phyloP scores from a whole-genome alignment of 2,797 vertebrate species.

The Tiaroga cobitis region DNA sequence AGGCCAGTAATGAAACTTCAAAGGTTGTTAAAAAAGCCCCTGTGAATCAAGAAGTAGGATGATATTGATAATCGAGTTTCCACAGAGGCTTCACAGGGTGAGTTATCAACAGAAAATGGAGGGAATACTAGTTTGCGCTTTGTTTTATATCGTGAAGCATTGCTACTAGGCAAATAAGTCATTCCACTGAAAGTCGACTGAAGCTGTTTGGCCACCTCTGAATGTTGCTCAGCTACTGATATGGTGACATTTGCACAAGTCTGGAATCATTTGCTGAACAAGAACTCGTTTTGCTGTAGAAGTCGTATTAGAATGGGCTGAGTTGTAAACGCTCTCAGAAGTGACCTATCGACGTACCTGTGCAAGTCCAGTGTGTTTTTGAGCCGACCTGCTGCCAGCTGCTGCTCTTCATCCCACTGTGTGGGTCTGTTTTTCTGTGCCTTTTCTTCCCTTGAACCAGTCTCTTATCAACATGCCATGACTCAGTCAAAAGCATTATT shows the following conservation, averaged over 20 bases:
- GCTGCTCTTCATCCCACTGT: constrained; percentile 65
- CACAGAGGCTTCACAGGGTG: constrained; percentile 60
- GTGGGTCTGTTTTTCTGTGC: constrained; percentile 81
- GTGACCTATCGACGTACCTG: constrained; percentile 41
- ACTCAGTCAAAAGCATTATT: constrained; percentile 33
- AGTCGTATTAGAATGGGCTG: constrained; percentile 47
- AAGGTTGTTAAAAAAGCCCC: constrained; percentile 60
- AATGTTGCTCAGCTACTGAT: constrained; percentile 59
- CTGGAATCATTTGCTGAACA: constrained; percentile 34
- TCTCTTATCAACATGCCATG: constrained; percentile 45
- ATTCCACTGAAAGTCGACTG: constrained; percentile 40
- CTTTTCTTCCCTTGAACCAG: constrained; percentile 69
- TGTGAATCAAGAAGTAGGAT: constrained; percentile 65
- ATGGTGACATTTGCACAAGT: constrained; percentile 51
- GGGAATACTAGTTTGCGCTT: constrained; percentile 47
- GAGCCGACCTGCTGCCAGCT: constrained; percentile 61
- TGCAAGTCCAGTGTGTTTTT: constrained; percentile 49
- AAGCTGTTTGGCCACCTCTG: constrained; percentile 33
- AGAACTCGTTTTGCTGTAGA: constrained; percentile 44
- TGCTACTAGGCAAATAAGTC: constrained; percentile 46
- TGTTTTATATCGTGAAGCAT: constrained; percentile 53
- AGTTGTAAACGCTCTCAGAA: constrained; percentile 47
- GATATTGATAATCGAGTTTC: constrained; percentile 37
- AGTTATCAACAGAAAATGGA: constrained; percentile 55
- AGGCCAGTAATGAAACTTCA: constrained; percentile 67